Percentiles rank a stretch among this genome's conserved stretches.
Conservation (phyloP, 2,797 vertebrate genomes). For the Tapera naevia region DNA sequence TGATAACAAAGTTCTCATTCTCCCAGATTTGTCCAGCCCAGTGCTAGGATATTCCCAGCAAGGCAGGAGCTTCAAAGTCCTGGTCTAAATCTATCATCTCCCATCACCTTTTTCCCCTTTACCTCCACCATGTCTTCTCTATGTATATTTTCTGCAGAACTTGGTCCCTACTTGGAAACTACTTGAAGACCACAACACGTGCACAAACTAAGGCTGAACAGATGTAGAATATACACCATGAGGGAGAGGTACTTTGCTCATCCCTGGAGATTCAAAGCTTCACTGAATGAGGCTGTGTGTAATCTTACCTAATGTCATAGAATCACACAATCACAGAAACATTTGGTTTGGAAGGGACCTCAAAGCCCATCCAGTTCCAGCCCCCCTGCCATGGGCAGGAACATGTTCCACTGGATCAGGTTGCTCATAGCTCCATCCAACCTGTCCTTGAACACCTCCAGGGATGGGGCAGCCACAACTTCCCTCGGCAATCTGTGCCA, state of each 20-base stretch:
- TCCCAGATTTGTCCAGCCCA: neutral
- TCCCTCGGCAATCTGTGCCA: no score
- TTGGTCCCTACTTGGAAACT: neutral
- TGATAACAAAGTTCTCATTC: neutral
- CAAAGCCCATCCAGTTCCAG: no score
- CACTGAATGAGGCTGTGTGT: neutral
- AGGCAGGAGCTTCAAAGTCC: neutral
- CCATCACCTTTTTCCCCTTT: neutral
- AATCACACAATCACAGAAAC: no score
- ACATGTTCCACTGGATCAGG: no score
- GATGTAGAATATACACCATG: fast-evolving
- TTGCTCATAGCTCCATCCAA: no score
- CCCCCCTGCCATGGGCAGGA: no score
- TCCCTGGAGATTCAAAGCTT: neutral
- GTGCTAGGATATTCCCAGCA: neutral
- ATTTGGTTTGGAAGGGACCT: no score
- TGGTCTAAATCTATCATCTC: neutral
- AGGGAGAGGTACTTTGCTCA: neutral
- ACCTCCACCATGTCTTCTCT: neutral
- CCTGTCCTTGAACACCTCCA: no score
- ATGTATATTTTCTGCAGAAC: neutral
- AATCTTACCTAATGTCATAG: neutral
- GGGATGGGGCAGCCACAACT: no score
- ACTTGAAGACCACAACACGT: neutral
- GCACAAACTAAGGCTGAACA: neutral